Conservation (phyloP, 92 coral and sea anemone genomes). For the Nematostella vectensis region DNA sequence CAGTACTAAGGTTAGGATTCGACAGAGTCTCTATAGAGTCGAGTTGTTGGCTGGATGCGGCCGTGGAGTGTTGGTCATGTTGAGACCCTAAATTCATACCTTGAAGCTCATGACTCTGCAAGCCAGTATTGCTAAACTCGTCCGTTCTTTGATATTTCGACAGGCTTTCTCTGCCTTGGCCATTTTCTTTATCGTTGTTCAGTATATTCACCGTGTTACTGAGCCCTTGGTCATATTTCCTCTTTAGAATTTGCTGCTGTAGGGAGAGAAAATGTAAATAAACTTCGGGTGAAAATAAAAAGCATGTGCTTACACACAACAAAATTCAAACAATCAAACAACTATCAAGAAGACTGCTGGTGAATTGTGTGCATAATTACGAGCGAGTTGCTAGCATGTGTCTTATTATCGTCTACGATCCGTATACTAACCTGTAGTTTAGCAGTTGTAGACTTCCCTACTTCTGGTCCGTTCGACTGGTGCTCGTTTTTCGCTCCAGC, state of each 20-base stretch:
- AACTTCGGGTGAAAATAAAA: slow-evolving; percentile 40
- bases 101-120: slow-evolving; percentile 26
- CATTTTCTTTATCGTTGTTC: slow-evolving; percentile 38
- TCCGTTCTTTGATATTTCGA: slow-evolving; percentile 30
- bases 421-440: slow-evolving; percentile 76
- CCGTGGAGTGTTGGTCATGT: slow-evolving; percentile 10
- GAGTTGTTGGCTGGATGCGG: slow-evolving; percentile 1
- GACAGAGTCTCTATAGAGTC: slow-evolving; percentile 11
- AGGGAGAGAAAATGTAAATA: slow-evolving; percentile 46
- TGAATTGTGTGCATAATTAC: slow-evolving; percentile 29
- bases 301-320: slow-evolving; percentile 38
- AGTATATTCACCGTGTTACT: slow-evolving; percentile 43
- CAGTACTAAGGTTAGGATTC: slow-evolving; percentile 8
- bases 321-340: slow-evolving; percentile 46
- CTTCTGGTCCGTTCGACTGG: slow-evolving; percentile 69
- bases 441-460: slow-evolving; percentile 59
- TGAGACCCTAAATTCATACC: slow-evolving; percentile 13
- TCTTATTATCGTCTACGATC: too few relatives aligned
- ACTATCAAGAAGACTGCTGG: slow-evolving; percentile 10
- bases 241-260: slow-evolving; percentile 84
- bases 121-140: slow-evolving; percentile 13
- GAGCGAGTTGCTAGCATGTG: too few relatives aligned
- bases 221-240: slow-evolving; percentile 76
- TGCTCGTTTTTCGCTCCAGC: slow-evolving; percentile 58
- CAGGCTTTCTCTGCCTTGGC: slow-evolving; percentile 30